Evolutionary conservation across 2,797 vertebrate genomes (phyloP).

Genomic region (Percopsis omiscomaycus): DNA sequence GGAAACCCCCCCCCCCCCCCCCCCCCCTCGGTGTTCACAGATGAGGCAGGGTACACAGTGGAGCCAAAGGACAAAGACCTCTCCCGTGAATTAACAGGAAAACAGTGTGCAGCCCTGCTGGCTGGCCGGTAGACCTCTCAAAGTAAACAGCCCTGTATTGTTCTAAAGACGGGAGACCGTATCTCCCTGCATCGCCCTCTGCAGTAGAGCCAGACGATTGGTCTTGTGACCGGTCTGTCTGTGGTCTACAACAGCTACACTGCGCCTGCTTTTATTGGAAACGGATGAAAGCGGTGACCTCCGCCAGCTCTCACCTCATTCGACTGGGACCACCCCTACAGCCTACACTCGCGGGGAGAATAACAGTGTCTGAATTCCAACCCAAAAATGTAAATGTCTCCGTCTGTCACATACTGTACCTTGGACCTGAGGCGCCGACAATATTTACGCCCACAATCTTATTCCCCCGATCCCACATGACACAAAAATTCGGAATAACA

Average conservation of each 20-base stretch:
- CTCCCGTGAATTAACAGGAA: conserved; percentile 53
- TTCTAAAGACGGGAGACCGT: conserved; percentile 45
- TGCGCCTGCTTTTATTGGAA: conserved; percentile 66
- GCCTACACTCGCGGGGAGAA: conserved; percentile 41
- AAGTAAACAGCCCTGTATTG: conserved; percentile 65
- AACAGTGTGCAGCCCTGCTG: conserved; percentile 48
- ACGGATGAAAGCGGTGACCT: conserved; percentile 60
- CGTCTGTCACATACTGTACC: neutral
- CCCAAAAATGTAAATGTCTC: conserved; percentile 14
- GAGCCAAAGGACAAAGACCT: conserved; percentile 55
- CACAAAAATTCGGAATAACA: too few relatives aligned
- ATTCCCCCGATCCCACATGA: too few relatives aligned
- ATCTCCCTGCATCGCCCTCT: conserved; percentile 45
- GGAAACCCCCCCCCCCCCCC: too few relatives aligned
- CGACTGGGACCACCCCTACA: conserved; percentile 54
- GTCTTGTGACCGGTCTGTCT: conserved; percentile 56
- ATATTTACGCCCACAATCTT: too few relatives aligned
- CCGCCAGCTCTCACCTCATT: conserved; percentile 29
- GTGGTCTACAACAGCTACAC: conserved; percentile 60
- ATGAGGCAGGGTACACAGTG: conserved; percentile 56
- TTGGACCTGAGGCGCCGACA: too few relatives aligned
- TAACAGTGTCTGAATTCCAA: conserved; percentile 38
- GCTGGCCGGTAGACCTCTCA: conserved; percentile 41
- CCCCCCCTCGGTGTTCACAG: conserved; percentile 48
- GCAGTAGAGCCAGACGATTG: conserved; percentile 33